Conservation (phyloP, 1,140 invertebrate species). For the Lethocerus indicus region DNA sequence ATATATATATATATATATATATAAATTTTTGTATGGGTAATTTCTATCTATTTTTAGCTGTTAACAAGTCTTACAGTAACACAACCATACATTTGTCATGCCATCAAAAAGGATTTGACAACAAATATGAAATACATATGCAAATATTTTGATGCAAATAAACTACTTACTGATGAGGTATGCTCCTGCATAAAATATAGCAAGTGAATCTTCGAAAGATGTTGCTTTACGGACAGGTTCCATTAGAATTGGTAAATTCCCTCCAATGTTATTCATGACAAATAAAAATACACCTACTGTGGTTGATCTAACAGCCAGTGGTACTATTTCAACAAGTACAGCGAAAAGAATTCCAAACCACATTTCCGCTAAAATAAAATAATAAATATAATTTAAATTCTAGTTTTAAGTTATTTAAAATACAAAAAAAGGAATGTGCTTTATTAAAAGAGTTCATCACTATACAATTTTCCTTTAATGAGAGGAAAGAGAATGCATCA, state of each 20-base stretch:
- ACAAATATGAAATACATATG: too few relatives aligned
- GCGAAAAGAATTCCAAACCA: slow-evolving; percentile 86
- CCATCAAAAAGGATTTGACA: too few relatives aligned
- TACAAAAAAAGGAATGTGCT: neutral
- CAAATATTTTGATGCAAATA: neutral
- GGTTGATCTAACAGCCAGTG: slow-evolving; percentile 57
- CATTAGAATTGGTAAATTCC: slow-evolving; percentile 74
- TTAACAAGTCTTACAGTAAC: too few relatives aligned
- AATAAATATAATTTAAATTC: neutral
- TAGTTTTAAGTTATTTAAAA: neutral
- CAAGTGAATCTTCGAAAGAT: slow-evolving; percentile 64
- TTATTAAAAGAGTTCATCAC: neutral
- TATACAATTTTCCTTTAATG: neutral
- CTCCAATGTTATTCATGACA: slow-evolving; percentile 85
- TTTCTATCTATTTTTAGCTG: too few relatives aligned
- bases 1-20: neutral
- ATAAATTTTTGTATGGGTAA: too few relatives aligned
- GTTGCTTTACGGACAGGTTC: slow-evolving; percentile 63
- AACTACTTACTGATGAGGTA: slow-evolving; percentile 59
- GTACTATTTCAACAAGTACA: slow-evolving; percentile 74
- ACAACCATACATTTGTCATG: too few relatives aligned
- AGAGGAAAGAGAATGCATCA: neutral
- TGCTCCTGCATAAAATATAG: slow-evolving; percentile 73
- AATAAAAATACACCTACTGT: slow-evolving; percentile 73
- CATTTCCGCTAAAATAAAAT: slow-evolving; percentile 54